These are phyloP conservation scores for Scomber japonicus DNA, from an alignment of 2,113 vertebrate genomes.

Conservation along the genomic window DNA sequence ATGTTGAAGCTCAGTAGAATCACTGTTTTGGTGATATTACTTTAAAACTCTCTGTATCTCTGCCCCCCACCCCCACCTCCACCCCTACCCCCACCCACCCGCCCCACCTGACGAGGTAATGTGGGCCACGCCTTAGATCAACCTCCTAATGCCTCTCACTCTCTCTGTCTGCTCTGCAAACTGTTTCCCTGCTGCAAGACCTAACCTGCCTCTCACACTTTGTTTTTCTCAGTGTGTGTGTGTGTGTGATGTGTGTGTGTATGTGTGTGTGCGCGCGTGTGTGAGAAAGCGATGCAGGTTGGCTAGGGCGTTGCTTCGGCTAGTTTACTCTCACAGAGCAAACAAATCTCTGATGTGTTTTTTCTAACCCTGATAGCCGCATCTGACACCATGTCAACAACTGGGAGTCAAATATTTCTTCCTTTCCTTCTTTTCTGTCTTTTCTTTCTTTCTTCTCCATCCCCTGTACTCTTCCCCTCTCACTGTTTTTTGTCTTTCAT, in stretches of 20 bases:
- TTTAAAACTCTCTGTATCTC: constrained; percentile 12
- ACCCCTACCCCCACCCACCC: constrained; percentile 1
- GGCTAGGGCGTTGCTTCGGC: constrained; percentile 63
- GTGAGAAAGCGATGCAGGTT: constrained; percentile 33
- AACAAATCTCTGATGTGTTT: constrained; percentile 81
- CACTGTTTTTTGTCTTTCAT: constrained; percentile 57
- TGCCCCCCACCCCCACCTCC: background rate
- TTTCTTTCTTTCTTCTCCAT: constrained; percentile 57
- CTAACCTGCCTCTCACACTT: constrained; percentile 88
- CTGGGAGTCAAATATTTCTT: constrained; percentile 26
- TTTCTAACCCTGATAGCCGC: constrained; percentile 61
- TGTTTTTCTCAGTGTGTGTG: constrained; percentile 66
- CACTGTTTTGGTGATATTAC: constrained; percentile 7
- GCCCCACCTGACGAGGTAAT: constrained; percentile 87
- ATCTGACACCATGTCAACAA: constrained; percentile 71
- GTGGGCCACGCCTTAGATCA: constrained; percentile 97
- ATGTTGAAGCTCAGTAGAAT: background rate
- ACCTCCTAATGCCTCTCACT: constrained; percentile 90
- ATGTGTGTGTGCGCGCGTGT: constrained; percentile 37
- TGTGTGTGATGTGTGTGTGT: constrained; percentile 16
- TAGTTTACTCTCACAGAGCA: constrained; percentile 78
- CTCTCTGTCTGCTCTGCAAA: constrained; percentile 89
- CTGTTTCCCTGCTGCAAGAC: constrained; percentile 92
- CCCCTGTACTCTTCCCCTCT: constrained; percentile 32
- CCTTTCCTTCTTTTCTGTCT: constrained; percentile 49